Base-by-base conservation (phyloP, 1,140 invertebrate genomes). In the Phymorhynchus buccinoides region DNA sequence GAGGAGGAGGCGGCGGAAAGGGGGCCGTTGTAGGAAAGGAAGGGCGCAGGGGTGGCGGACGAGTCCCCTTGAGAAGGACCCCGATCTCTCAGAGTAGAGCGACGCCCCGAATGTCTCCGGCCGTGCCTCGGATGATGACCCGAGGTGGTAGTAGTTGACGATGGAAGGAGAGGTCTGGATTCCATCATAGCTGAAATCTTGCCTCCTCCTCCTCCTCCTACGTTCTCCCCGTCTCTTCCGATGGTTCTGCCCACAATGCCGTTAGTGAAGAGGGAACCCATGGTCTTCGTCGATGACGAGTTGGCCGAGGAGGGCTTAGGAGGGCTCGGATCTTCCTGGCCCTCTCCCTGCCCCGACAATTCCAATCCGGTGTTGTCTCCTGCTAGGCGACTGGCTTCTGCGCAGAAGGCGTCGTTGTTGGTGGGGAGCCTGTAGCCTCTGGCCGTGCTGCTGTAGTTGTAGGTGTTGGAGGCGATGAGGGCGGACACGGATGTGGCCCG, bases 191-290 rank as follows among this genome's bases (percentile, higher is more conserved):
- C 6, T 27, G 14, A 16, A 16, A 27, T 62, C 56, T 62, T 62
- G 18, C 12, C 56, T 32, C 22, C 35, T 1, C 80, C 32, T 1
- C 32, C 32, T 18, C 30, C 16, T 18, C 35, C 39, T 9, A 16
- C 39, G 16, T 12, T 56, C 18, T 37, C 80, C 7, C 44, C 35
- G 12, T 82, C 39, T 22, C 48, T 68, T 22, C 12, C 22, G 62
- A 83, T 68, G 12, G 18, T 83, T n/a, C 41, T 83, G 37, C 81
- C 81, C 37, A 83, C 66, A 30, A 83, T 44, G n/a, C 81, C 81
- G 56, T 83, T 27, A 1, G 41, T 71, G 39, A 83, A 73, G 66
- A 73, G 80, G 12, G 81, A 44, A 1, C n/a, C 77, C 30, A 3
- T 16, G 18, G 75, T 37, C n/a, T 30, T 73, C 68, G 16, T 30